Evolutionary conservation across 1,140 invertebrate species (phyloP), one percentile per base, ranked within the genome.

Genomic region (Sesamia nonagrioides): DNA sequence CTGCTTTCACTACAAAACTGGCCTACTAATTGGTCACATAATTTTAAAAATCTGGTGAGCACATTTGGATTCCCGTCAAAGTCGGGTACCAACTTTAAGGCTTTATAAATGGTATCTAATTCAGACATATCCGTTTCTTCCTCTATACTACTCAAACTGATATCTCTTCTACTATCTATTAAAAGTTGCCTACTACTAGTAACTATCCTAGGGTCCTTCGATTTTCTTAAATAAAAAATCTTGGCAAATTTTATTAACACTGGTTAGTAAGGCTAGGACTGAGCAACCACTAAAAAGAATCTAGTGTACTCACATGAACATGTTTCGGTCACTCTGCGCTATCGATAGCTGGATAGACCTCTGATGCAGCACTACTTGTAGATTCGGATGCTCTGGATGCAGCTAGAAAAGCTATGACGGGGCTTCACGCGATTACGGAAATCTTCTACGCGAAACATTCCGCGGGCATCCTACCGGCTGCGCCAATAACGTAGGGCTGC

Each of bases 401-500:
- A 54, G 52, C 52, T 54, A 21, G 7, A 17, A 0, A 17, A 15
- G 52, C 17, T 54, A 21, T 17, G n/a, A n/a, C n/a, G n/a, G n/a
- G 7, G 17, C 17, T 21, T 54, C 27, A 54, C 52, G 18, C 52
- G 52, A 54, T 18, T 17, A 54, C 18, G 52, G 52, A 6, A 54
- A 17, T 54, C 52, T 21, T 54, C 18, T 54, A 54, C 52, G 52
- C 52, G 52, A 17, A 17, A 17, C 52, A 17, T 17, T 21, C 52
- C 18, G 52, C 52, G 52, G 21, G 52, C 18, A 54, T 54, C 52
- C 52, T 54, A 54, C 52, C 52, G 52, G 21, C 52, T 54, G 17
- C 52, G 52, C 52, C 18, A 54, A 54, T 21, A 21, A 54, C 17
- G 52, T 7, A 21, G 11, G 52, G 17, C 21, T 8, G 17, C 18